phyloP scores from a whole-genome alignment of 2,113 vertebrate species.

The Climacteris rufus region DNA sequence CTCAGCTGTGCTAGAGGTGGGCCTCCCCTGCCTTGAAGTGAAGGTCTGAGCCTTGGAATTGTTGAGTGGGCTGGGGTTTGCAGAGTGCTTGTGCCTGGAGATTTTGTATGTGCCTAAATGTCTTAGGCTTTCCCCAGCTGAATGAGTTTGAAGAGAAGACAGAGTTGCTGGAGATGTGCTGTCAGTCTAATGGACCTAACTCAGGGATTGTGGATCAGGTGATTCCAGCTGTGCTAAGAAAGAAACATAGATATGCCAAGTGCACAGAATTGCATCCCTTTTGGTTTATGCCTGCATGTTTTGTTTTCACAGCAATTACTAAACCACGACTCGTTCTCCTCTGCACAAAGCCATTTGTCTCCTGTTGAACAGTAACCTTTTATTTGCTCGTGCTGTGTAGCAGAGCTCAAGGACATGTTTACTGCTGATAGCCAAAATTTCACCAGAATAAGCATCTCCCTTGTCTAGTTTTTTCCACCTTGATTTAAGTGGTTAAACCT shows the following conservation, averaged over 20 bases:
- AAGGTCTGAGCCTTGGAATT: not conserved
- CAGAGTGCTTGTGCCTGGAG: not conserved
- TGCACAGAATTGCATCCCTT: not conserved
- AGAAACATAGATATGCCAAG: not conserved
- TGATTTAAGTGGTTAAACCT: not conserved
- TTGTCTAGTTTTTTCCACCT: not conserved
- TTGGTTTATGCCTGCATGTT: not conserved
- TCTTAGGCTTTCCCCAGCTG: not conserved
- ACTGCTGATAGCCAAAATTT: slow-evolving; percentile 14
- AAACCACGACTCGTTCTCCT: not conserved
- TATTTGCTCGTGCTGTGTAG: slow-evolving; percentile 7
- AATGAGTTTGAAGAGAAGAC: not conserved
- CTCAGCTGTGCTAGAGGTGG: not conserved
- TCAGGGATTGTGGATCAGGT: not conserved
- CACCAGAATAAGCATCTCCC: not conserved
- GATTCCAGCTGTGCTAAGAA: not conserved
- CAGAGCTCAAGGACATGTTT: slow-evolving; percentile 36
- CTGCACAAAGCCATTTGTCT: slow-evolving; percentile 15
- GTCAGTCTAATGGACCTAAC: not conserved
- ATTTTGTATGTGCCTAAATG: not conserved
- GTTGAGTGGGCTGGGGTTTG: not conserved
- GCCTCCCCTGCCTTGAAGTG: not conserved
- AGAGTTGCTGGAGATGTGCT: not conserved
- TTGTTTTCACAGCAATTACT: not conserved
- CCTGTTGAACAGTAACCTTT: slow-evolving; percentile 51